phyloP scores from a whole-genome alignment of 2,888 invertebrate species.

The Hetaerina titia region DNA sequence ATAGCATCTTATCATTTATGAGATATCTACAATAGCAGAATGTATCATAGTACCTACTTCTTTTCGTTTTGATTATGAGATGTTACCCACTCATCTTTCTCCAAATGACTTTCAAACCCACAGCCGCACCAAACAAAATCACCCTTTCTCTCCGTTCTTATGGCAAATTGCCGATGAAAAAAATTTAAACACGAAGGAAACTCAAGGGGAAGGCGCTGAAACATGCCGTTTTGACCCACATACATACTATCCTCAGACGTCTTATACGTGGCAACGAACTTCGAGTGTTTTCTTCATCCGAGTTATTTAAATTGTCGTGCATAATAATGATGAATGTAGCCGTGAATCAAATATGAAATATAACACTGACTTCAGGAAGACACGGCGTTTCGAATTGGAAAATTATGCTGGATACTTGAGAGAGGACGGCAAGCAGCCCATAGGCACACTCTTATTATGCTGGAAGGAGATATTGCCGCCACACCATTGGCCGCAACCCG shows the following conservation, averaged over 20 bases:
- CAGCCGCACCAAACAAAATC: no score
- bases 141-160: not conserved
- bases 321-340: constrained; percentile 21
- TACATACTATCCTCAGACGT: not conserved
- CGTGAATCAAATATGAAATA: not conserved
- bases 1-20: no score
- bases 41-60: no score
- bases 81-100: no score
- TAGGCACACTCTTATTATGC: not conserved
- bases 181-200: not conserved
- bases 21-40: no score
- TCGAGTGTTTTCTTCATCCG: not conserved
- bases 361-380: not conserved
- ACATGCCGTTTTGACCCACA: not conserved
- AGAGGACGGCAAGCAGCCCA: not conserved
- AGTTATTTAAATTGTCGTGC: not conserved
- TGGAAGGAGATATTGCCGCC: not conserved
- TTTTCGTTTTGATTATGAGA: no score
- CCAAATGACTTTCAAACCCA: no score
- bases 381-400: not conserved
- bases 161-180: not conserved
- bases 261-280: not conserved
- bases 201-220: not conserved
- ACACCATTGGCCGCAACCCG: not conserved
- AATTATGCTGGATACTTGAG: not conserved